phyloP scores from a whole-genome alignment of 2,888 invertebrate species.

The Megalurothrips usitatus region DNA sequence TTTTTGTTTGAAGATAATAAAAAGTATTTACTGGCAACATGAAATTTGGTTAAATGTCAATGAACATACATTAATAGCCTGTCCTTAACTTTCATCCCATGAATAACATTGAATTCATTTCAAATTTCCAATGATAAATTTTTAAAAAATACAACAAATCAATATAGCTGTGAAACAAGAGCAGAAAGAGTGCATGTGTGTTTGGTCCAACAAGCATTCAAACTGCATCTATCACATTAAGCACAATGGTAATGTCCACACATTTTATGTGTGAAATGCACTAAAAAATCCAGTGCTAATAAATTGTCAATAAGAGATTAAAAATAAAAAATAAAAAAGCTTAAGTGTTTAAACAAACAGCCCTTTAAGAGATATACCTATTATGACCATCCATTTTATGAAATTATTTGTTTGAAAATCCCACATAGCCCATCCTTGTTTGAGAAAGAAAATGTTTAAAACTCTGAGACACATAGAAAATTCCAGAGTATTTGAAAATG shows the following conservation, averaged over 20 bases:
- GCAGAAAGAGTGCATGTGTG: background rate
- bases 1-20: too few species aligned
- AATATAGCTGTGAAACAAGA: background rate
- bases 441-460: too few species aligned
- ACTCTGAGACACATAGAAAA: too few species aligned
- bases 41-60: too few species aligned
- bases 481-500: too few species aligned
- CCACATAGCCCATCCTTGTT: too few species aligned
- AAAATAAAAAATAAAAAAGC: slow-evolving; percentile 22
- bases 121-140: slow-evolving; percentile 23
- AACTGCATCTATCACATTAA: background rate
- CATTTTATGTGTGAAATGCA: slow-evolving; percentile 27
- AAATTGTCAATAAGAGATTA: background rate
- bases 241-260: slow-evolving; percentile 9
- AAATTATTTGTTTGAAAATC: too few species aligned
- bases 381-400: too few species aligned
- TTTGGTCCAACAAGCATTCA: slow-evolving; percentile 4
- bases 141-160: slow-evolving; percentile 13
- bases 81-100: background rate
- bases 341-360: background rate
- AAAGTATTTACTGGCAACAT: too few species aligned
- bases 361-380: background rate
- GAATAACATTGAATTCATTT: background rate
- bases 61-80: too few species aligned
- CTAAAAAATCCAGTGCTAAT: slow-evolving; percentile 26